Conservation (phyloP, 2,797 vertebrate species). For the Emys orbicularis region DNA sequence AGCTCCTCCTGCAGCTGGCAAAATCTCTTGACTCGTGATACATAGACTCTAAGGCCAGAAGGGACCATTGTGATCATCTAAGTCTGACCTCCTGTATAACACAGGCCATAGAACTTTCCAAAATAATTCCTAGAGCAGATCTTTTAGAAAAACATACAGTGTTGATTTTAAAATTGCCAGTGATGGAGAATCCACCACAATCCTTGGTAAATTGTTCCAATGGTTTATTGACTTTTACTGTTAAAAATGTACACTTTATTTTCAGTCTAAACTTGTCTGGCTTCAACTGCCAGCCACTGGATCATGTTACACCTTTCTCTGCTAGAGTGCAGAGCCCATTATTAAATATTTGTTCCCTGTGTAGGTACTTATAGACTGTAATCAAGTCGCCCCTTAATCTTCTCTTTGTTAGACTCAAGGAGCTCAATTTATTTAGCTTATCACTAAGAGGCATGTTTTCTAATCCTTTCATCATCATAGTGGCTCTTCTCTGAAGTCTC, state of each 20-base stretch:
- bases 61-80: neutral
- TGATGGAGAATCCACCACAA: neutral
- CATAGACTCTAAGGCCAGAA: neutral
- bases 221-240: neutral
- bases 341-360: neutral
- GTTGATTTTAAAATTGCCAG: neutral
- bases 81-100: neutral
- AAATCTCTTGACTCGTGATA: neutral
- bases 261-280: neutral
- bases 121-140: neutral
- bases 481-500: neutral
- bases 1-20: neutral
- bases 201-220: neutral
- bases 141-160: neutral
- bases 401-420: neutral
- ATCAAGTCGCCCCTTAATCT: neutral
- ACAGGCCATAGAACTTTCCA: neutral
- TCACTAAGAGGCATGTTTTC: neutral
- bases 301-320: neutral
- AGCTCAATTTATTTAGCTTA: neutral
- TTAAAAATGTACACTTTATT: neutral
- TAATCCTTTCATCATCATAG: neutral
- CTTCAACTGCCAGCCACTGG: neutral
- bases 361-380: neutral
- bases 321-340: neutral